phyloP scores from a whole-genome alignment of 2,113 vertebrate genomes.

The Lophius piscatorius region DNA sequence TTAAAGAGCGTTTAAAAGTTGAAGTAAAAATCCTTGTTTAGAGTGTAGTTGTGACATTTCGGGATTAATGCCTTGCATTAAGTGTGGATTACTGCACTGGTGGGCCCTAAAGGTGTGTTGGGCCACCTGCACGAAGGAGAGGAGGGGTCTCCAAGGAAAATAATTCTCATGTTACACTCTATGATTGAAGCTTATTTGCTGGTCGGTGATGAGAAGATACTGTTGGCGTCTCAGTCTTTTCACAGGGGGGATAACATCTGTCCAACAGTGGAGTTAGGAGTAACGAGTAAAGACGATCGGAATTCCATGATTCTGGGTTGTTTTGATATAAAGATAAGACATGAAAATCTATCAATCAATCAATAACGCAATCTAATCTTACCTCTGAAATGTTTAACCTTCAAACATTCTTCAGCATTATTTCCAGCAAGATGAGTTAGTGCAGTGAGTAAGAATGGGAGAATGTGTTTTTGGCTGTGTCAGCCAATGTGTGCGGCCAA shows the following conservation, averaged over 20 bases:
- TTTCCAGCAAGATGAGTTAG: constrained; percentile 39
- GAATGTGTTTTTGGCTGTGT: constrained; percentile 43
- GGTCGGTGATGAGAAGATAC: neutral
- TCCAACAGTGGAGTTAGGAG: neutral
- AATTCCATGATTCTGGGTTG: too few relatives aligned
- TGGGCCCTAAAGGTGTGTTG: neutral
- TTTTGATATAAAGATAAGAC: too few relatives aligned
- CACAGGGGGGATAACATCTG: neutral
- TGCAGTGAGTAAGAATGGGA: constrained; percentile 31
- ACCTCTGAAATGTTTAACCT: neutral
- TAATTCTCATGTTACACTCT: neutral
- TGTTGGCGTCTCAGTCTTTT: neutral
- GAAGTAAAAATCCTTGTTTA: too few relatives aligned
- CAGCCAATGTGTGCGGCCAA: constrained; percentile 25
- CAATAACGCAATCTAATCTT: neutral
- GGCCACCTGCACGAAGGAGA: constrained; percentile 4
- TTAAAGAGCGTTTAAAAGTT: too few relatives aligned
- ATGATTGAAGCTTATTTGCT: constrained; percentile 1
- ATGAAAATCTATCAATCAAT: neutral
- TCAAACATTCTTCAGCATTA: too few relatives aligned
- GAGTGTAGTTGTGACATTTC: too few relatives aligned
- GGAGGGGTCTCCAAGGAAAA: neutral
- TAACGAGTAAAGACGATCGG: neutral
- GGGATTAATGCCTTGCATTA: too few relatives aligned
- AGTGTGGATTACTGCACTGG: too few relatives aligned